A percentile compares a stretch with the other conserved stretches of the same genome.
phyloP scores from a whole-genome alignment of 1,140 invertebrate species.

The Psix sp. region DNA sequence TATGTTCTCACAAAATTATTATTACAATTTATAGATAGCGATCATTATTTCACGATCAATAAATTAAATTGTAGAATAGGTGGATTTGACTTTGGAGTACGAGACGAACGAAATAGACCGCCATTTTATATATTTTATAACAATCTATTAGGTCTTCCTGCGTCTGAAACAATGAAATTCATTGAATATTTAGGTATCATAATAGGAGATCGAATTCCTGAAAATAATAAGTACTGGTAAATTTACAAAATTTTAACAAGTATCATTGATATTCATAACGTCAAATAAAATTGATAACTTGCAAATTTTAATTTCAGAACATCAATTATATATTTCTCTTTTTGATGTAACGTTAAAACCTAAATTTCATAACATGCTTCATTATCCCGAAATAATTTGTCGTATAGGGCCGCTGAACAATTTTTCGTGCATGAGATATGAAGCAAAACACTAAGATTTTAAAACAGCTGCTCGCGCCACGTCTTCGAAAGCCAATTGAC shows the following conservation, averaged over 20 bases:
- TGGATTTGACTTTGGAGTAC: slow-evolving; percentile 1
- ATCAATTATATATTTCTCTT: slow-evolving; percentile 32
- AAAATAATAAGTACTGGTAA: slow-evolving; percentile 24
- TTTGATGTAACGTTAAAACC: slow-evolving; percentile 43
- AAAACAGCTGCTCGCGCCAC: background rate
- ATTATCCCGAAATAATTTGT: slow-evolving; percentile 45
- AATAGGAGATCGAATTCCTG: slow-evolving; percentile 32
- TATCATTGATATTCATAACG: slow-evolving; percentile 14
- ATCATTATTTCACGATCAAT: slow-evolving; percentile 3
- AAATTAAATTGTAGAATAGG: slow-evolving; percentile 9
- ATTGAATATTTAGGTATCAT: slow-evolving; percentile 29
- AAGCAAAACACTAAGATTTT: slow-evolving; percentile 7
- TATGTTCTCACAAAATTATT: background rate
- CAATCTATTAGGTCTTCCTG: slow-evolving; percentile 21
- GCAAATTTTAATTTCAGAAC: slow-evolving; percentile 27
- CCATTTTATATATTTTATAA: slow-evolving; percentile 10
- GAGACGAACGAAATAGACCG: background rate
- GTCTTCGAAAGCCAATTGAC: too few species aligned
- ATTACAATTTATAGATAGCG: background rate
- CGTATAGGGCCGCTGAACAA: slow-evolving; percentile 40
- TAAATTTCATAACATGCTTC: slow-evolving; percentile 54
- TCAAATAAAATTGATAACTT: slow-evolving; percentile 11
- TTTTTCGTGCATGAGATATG: slow-evolving; percentile 52
- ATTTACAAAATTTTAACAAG: slow-evolving; percentile 12
- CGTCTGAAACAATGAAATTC: slow-evolving; percentile 30